A percentile compares a stretch with the other conserved stretches of the same genome.
These are phyloP conservation scores for Phytoseiulus persimilis DNA, from an alignment of 2,888 invertebrate genomes.

Conservation along the genomic window DNA sequence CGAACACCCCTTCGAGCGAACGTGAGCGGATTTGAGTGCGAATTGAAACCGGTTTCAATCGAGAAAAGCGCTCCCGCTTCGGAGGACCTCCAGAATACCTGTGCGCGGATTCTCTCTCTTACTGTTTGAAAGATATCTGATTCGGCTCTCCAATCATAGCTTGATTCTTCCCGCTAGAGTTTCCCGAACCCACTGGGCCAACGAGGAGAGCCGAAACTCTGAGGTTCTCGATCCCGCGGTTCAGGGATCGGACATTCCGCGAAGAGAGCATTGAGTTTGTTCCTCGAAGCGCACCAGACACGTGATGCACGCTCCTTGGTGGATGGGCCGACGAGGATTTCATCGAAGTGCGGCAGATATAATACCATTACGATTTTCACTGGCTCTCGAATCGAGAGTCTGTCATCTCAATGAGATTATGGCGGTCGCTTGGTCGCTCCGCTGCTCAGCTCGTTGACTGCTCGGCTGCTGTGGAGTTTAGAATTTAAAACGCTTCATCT, in stretches of 20 bases:
- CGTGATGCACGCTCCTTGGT: neutral
- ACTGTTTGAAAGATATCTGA: too few species aligned
- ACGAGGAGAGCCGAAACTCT: neutral
- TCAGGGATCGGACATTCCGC: neutral
- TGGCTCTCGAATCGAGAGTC: neutral
- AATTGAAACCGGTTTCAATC: too few species aligned
- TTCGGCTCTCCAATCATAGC: too few species aligned
- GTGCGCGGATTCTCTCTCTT: too few species aligned
- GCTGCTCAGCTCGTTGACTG: neutral
- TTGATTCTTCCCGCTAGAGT: too few species aligned
- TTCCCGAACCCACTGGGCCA: neutral
- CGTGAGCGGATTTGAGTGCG: too few species aligned
- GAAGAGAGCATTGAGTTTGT: neutral
- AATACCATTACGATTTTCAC: conserved; percentile 5
- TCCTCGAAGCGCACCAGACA: neutral
- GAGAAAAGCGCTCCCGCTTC: too few species aligned
- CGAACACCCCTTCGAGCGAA: too few species aligned
- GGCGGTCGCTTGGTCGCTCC: neutral
- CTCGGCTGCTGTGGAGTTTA: neutral
- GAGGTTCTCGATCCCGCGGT: neutral
- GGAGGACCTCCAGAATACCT: too few species aligned
- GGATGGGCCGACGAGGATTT: neutral
- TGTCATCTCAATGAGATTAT: neutral
- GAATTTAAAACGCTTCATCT: neutral
- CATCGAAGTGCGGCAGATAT: neutral